Evolutionary conservation across 2,113 vertebrate species (phyloP).

Genomic region (Cyprinodon variegatus): DNA sequence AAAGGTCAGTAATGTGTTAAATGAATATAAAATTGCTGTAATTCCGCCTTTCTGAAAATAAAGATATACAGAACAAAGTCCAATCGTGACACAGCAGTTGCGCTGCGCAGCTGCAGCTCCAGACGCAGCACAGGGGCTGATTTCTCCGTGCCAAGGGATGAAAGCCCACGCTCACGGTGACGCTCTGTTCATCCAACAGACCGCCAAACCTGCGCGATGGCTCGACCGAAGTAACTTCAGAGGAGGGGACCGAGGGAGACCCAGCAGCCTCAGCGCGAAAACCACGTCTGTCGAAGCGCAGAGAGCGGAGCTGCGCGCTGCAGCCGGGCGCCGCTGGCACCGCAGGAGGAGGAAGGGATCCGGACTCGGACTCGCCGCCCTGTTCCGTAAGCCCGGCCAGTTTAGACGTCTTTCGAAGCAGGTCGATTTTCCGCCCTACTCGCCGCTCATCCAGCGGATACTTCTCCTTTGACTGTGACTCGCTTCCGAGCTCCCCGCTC

Average conservation of each 20-base stretch:
- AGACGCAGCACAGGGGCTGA: background rate
- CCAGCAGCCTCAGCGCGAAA: slow-evolving; percentile 61
- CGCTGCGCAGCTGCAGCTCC: slow-evolving; percentile 11
- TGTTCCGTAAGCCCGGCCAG: slow-evolving; percentile 76
- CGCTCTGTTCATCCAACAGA: slow-evolving; percentile 81
- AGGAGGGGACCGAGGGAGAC: slow-evolving; percentile 73
- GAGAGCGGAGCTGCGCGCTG: background rate
- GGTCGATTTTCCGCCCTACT: slow-evolving; percentile 83
- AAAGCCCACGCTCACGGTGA: slow-evolving; percentile 50
- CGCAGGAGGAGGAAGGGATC: slow-evolving; percentile 40
- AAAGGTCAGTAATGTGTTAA: background rate
- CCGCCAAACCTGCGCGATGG: slow-evolving; percentile 82
- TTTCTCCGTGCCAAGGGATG: slow-evolving; percentile 19
- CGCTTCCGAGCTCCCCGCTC: slow-evolving; percentile 80
- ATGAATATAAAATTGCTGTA: background rate
- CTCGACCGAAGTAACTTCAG: slow-evolving; percentile 79
- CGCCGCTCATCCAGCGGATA: slow-evolving; percentile 92
- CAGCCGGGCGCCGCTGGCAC: slow-evolving; percentile 25
- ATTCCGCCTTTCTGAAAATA: background rate
- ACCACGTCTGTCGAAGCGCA: slow-evolving; percentile 56
- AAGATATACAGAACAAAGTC: background rate
- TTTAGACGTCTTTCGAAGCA: slow-evolving; percentile 83
- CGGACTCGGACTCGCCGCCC: slow-evolving; percentile 73
- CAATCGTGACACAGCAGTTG: background rate
- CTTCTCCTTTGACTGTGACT: slow-evolving; percentile 90